Base-by-base conservation (phyloP, 1,140 invertebrate genomes). In the Drosophila pruinosa region DNA sequence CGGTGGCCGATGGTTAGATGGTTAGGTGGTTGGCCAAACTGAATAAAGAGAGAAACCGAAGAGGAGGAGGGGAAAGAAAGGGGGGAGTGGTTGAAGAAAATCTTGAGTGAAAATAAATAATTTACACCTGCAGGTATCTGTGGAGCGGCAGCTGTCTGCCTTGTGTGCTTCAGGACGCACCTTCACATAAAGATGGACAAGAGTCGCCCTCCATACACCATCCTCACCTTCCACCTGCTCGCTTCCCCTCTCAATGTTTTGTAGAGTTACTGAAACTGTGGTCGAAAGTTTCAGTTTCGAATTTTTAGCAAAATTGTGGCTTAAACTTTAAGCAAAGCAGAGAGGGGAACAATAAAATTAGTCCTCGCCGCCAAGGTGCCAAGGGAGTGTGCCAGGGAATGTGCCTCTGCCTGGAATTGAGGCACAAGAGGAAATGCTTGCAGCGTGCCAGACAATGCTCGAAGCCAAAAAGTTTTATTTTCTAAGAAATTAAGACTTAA, bases 101-200 rank as follows among this genome's bases (percentile, higher is more conserved):
- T 89, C 88, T 89, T 79, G 85, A 89, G 78, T 89, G 86, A 89
- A 89, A 89, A 89, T 89, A 89, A 89, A 89, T 89, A 89, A 89
- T 89, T 89, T 82, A 89, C 86, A 89, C 86, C 86, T 89, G 86
- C 80, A 89, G 81, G 80, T 75, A 73, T 75, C 61, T 79, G 39
- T 52, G 64, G 64, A 41, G 58, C 39, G 48, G 71, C 54, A 39
- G 50, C 22, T 43, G 54, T 22, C 34, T n/a, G 63, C 45, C 34
- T 57, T 56, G 39, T 53, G 57, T 41, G 38, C 52, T 28, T 28
- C 15, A 31, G 22, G 38, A 62, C 38, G 24, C 53, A 47, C 57
- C 39, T 43, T 28, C 34, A 26, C 50, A 31, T 47, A 72, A 56
- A 71, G 72, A 75, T 67, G 70, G 71, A 78, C 67, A 75, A 28